These are phyloP conservation scores for Phyllotreta striolata DNA, from an alignment of 2,888 invertebrate species.

Conservation along the genomic window DNA sequence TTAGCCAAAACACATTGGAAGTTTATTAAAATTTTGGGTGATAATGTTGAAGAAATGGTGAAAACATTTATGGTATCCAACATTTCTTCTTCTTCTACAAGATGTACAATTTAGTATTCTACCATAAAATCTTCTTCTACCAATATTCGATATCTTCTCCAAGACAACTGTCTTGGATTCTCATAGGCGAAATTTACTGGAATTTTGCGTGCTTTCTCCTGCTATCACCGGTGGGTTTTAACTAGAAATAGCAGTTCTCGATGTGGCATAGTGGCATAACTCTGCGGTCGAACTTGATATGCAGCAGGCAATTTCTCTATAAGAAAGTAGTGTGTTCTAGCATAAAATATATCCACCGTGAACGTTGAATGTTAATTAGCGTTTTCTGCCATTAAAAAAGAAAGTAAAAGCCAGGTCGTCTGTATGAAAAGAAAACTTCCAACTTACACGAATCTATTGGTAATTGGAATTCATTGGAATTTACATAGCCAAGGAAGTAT, in stretches of 20 bases:
- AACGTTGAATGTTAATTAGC: conserved; percentile 37
- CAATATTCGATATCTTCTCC: too few relatives aligned
- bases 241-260: conserved; percentile 4
- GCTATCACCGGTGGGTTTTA: background rate
- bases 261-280: conserved; percentile 42
- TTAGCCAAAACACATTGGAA: too few relatives aligned
- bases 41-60: too few relatives aligned
- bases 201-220: too few relatives aligned
- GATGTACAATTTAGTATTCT: too few relatives aligned
- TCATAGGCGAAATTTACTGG: too few relatives aligned
- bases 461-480: background rate
- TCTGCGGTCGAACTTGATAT: conserved; percentile 37
- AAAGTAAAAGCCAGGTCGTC: conserved; percentile 32
- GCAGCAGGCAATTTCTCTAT: conserved; percentile 34
- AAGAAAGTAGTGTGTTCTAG: conserved; percentile 39
- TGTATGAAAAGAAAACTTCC: conserved; percentile 13
- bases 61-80: too few relatives aligned
- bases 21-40: too few relatives aligned
- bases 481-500: background rate
- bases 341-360: conserved; percentile 38
- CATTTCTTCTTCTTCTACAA: too few relatives aligned
- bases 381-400: conserved; percentile 28
- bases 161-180: too few relatives aligned
- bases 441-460: background rate
- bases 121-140: too few relatives aligned